These are phyloP conservation scores for Platygyra sinensis DNA, from an alignment of 64 coral and sea anemone species.

Conservation along the genomic window DNA sequence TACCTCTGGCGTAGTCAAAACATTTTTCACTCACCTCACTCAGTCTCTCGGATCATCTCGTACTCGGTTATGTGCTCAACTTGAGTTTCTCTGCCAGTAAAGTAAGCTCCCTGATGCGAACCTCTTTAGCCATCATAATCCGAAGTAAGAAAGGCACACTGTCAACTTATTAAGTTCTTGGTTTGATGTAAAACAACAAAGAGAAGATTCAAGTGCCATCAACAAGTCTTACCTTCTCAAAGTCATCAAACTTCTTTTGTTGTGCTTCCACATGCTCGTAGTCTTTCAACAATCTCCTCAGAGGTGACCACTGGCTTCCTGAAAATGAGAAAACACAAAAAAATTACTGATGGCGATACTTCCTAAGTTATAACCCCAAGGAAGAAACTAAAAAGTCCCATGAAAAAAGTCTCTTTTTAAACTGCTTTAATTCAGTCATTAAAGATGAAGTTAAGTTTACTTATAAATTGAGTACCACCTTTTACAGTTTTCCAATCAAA, in stretches of 20 bases:
- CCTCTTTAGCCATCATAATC: constrained; percentile 94
- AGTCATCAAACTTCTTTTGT: constrained; percentile 99
- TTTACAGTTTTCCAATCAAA: too few relatives aligned
- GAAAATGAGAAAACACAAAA: constrained; percentile 8
- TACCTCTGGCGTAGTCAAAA: too few relatives aligned
- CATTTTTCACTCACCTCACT: constrained; percentile 63
- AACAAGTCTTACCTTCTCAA: constrained; percentile 74
- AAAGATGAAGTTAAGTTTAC: too few relatives aligned
- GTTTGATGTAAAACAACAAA: not conserved
- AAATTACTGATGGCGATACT: not conserved
- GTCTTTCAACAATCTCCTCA: constrained; percentile 95
- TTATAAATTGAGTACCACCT: too few relatives aligned
- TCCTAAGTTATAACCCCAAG: too few relatives aligned
- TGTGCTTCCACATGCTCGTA: constrained; percentile 99
- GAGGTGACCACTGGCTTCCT: constrained; percentile 96
- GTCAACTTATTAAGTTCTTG: not conserved
- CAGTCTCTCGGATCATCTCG: constrained; percentile 99
- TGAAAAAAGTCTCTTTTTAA: too few relatives aligned
- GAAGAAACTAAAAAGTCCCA: too few relatives aligned
- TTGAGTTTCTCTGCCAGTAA: constrained; percentile 90
- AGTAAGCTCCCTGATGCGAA: constrained; percentile 88
- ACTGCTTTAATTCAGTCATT: too few relatives aligned
- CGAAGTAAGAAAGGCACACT: constrained; percentile 3
- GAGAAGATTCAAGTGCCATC: too few relatives aligned
- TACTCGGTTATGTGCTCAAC: constrained; percentile 93